Percentiles rank a stretch among this genome's conserved stretches.
Evolutionary conservation across 1,140 invertebrate species (phyloP).

Genomic region (Babylonia areolata): DNA sequence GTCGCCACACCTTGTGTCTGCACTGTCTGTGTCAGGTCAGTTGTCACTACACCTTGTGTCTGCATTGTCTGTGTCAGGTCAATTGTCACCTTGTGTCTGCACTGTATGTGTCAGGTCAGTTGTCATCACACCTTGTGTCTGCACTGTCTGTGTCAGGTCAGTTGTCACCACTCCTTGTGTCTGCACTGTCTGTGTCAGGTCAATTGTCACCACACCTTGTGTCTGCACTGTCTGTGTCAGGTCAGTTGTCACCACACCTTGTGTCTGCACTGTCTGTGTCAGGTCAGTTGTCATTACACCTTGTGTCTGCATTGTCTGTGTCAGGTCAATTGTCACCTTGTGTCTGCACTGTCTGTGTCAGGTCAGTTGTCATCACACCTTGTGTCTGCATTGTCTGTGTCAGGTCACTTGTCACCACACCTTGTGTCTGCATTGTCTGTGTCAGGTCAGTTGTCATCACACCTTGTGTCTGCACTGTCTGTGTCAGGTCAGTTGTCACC

Average conservation of each 20-base stretch:
- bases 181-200: neutral
- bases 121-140: neutral
- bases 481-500: neutral
- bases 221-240: conserved; percentile 3
- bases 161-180: neutral
- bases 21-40: conserved; percentile 6
- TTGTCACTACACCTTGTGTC: conserved; percentile 41
- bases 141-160: neutral
- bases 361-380: neutral
- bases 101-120: neutral
- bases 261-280: neutral
- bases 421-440: neutral
- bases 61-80: neutral
- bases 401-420: neutral
- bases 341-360: neutral
- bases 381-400: neutral
- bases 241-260: neutral
- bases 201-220: neutral
- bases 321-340: neutral
- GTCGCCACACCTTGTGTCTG: neutral
- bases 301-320: neutral
- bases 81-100: neutral
- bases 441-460: neutral
- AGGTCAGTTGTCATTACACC: neutral
- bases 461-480: neutral